Percentiles rank a stretch among this genome's conserved stretches.
phyloP scores from a whole-genome alignment of 2,888 invertebrate species.

The Deilephila porcellus region DNA sequence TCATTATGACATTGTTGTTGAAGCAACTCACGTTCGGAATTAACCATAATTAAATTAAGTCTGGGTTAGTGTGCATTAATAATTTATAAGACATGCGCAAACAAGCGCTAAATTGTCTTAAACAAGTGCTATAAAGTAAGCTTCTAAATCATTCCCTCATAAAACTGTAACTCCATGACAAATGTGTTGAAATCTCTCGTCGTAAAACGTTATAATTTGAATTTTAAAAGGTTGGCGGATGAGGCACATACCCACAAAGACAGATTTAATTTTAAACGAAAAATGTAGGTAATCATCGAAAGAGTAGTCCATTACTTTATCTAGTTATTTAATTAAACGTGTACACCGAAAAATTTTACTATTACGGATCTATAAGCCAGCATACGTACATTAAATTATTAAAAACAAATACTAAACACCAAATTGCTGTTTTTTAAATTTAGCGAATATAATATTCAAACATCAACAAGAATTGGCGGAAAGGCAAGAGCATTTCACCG shows the following conservation, averaged over 20 bases:
- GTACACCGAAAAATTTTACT: background rate
- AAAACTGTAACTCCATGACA: background rate
- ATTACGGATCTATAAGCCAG: background rate
- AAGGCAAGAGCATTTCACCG: too few relatives aligned
- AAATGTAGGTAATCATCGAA: conserved; percentile 49
- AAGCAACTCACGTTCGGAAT: conserved; percentile 36
- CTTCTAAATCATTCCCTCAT: background rate
- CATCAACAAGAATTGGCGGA: too few relatives aligned
- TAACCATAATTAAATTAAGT: conserved; percentile 32
- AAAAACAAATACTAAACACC: background rate
- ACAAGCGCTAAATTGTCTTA: background rate
- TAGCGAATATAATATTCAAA: too few relatives aligned
- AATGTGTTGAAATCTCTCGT: conserved; percentile 1
- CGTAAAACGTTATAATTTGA: conserved; percentile 29
- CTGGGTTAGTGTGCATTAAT: conserved; percentile 32
- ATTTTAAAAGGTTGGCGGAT: conserved; percentile 45
- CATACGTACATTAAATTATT: background rate
- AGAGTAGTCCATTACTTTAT: conserved; percentile 49
- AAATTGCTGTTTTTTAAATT: too few relatives aligned
- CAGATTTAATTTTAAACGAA: conserved; percentile 52
- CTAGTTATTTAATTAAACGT: conserved; percentile 39
- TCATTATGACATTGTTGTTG: conserved; percentile 45
- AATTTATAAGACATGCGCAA: conserved; percentile 27
- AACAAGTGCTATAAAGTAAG: background rate
- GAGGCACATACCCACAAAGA: conserved; percentile 36